Conservation (phyloP, 2,113 vertebrate genomes). For the Calyptomena viridis region DNA sequence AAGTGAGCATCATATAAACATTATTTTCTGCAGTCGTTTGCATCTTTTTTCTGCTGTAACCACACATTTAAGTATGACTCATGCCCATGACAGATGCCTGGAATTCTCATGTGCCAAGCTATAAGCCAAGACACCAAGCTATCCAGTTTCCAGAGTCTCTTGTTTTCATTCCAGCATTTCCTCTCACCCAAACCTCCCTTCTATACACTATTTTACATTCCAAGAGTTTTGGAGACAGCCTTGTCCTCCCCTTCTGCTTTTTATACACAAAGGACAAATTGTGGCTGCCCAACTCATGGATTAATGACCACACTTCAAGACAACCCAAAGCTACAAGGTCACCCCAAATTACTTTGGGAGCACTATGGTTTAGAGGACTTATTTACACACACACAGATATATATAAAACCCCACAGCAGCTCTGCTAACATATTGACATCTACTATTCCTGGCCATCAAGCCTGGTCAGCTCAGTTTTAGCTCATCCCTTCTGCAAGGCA, state of each 20-base stretch:
- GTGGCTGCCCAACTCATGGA: neutral
- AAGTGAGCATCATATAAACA: neutral
- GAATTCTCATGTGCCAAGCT: neutral
- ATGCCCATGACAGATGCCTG: conserved; percentile 11
- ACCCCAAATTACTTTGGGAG: neutral
- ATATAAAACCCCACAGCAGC: neutral
- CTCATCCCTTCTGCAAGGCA: neutral
- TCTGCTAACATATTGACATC: neutral
- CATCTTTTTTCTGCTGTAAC: conserved; percentile 38
- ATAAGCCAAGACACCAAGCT: neutral
- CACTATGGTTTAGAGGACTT: neutral
- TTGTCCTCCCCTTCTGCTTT: neutral
- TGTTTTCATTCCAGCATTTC: neutral
- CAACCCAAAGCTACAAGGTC: neutral
- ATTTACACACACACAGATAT: neutral
- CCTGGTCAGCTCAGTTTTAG: neutral
- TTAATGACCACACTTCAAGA: neutral
- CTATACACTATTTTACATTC: neutral
- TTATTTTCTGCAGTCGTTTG: neutral
- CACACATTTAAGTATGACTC: conserved; percentile 8
- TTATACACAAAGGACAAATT: neutral
- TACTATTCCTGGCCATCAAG: neutral
- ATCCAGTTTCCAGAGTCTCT: neutral
- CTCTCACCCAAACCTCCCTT: neutral
- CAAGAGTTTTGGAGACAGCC: neutral